Evolutionary conservation across 37 sponge, comb jelly and placozoan species (phyloP), one percentile per base, ranked within the genome.

Genomic region (Oopsacas minuta): DNA sequence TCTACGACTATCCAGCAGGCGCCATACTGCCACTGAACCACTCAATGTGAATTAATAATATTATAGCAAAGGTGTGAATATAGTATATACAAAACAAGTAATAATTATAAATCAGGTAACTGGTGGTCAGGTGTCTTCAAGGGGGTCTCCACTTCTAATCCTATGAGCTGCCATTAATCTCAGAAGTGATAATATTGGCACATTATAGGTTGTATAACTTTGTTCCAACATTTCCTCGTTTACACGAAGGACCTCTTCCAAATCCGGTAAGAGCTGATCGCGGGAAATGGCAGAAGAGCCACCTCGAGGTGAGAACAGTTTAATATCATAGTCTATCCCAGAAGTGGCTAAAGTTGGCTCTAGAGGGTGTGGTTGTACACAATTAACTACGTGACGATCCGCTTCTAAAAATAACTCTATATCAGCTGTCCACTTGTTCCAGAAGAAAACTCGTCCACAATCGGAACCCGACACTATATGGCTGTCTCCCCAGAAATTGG

Each of bases 331-430:
- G 84, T 94, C 94, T 30, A 94, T 92, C 15, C 94, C 94, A 88
- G 93, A 92, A 34, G 94, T 90, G 20, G 94, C 94, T 28, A 94
- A 37, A 36, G 87, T 93, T 90, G 85, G 20, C 52, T 10, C 36
- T 34, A 32, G 36, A 23, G 97, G 97, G 52, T 96, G 94, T 17
- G 97, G 97, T 75, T 96, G 97, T 25, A 96, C 82, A 39, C 97
- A 96, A 90, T 96, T 96, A 34, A 96, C 97, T 17, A 96, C 92
- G 37, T 89, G 89, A 36, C 88, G 82, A 82, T 96, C 97, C 15
- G 88, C 97, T 0, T 82, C 61, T 25, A 93, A 86, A 38, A 90
- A 42, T 51, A 87, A 90, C 81, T 92, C 90, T 12, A 96, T 82
- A 52, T 90, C 85, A 0, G 89, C 90, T 36, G 90, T 94, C 87